Base-by-base conservation (phyloP, 2,113 vertebrate species). In the Panthera tigris region DNA sequence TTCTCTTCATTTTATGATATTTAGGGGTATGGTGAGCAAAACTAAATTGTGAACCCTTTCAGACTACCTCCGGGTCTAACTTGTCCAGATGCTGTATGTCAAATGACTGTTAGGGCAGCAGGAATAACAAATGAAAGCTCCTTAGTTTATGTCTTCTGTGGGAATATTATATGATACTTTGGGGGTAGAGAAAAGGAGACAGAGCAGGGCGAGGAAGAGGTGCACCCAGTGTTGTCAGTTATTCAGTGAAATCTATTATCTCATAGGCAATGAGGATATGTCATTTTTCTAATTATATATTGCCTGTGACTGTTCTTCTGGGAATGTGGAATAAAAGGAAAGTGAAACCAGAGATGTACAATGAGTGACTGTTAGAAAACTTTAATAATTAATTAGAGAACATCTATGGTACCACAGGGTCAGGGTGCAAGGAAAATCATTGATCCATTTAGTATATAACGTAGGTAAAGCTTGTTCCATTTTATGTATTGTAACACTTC, bases 351-450 rank as follows among this genome's bases (percentile, higher is more conserved):
- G 97, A 99, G 99, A 98, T 97, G 98, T 97, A 94, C 96, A 98
- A 94, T 98, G 98, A 98, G 98, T 99, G 98, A 99, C 99, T 99
- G 98, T 99, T 99, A 99, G 98, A 99, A 99, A 98, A 98, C 99
- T 99, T 99, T 98, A 99, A 99, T 99, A 99, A 99, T 99, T 99
- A 99, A 99, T 99, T 99, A 99, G 98, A 96, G 98, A 98, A 98
- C 98, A 99, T 99, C 99, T 99, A 99, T 99, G 99, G 99, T 98
- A 98, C 98, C 98, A 96, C 96, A 98, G 98, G 98, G 98, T 99
- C 99, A 99, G 97, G 98, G 98, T 98, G 98, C 99, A 98, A 80
- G 97, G 96, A 95, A 97, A 91, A 95, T 94, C 97, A 92, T 97
- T 96, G 98, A 98, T 99, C 98, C 89, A 93, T 98, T 99, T 99